Conservation (phyloP, 2,113 vertebrate genomes). For the Microcebus lehilahytsara region DNA sequence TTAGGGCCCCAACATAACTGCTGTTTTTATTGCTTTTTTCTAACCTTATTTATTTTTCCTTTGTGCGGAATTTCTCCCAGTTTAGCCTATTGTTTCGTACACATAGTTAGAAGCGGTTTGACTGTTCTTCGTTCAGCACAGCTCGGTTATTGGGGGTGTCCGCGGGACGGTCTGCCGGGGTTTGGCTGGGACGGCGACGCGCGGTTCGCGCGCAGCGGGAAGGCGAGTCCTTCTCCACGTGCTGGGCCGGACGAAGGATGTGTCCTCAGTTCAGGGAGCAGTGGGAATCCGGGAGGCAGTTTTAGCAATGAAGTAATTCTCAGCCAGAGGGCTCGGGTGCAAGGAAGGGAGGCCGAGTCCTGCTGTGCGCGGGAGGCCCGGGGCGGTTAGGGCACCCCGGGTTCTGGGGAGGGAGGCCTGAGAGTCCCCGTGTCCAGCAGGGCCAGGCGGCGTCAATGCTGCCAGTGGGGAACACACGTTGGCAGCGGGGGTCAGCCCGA, state of each 20-base stretch:
- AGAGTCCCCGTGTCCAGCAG: background rate
- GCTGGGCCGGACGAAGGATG: accelerated
- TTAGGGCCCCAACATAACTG: too few relatives aligned
- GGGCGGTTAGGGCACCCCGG: accelerated
- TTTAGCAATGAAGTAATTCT: too few relatives aligned
- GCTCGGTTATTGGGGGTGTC: accelerated
- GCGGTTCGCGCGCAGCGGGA: too few relatives aligned
- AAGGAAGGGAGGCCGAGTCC: background rate
- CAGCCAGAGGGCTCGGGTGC: accelerated
- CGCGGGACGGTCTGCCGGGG: too few relatives aligned
- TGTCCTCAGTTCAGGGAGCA: background rate
- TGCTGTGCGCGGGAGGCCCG: too few relatives aligned
- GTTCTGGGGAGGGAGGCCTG: background rate
- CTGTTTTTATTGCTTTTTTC: background rate
- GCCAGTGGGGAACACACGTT: accelerated
- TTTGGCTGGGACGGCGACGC: accelerated
- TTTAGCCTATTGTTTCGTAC: background rate
- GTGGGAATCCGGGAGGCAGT: background rate
- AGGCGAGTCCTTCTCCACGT: accelerated
- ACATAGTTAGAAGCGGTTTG: background rate
- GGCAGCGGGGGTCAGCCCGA: background rate
- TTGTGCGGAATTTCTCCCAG: background rate
- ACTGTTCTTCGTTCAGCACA: background rate
- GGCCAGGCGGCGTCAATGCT: background rate
- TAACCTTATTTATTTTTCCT: background rate